Percentiles rank a stretch among this genome's conserved stretches.
Conservation (phyloP, 1,140 invertebrate species). For the Phortica variegata region DNA sequence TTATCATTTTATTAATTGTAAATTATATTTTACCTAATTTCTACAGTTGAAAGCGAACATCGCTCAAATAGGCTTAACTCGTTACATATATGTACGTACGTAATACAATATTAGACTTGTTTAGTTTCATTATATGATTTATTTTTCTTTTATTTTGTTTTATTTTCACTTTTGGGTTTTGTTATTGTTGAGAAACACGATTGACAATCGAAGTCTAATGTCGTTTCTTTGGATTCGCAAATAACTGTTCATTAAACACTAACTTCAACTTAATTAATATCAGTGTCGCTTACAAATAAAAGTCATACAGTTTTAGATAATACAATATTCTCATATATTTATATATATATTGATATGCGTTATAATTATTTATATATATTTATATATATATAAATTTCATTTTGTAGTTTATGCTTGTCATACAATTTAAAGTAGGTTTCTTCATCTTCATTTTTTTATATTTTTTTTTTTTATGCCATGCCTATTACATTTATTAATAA, state of each 20-base stretch:
- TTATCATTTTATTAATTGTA: constrained; percentile 29
- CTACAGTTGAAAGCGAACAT: constrained; percentile 56
- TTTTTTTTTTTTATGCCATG: constrained; percentile 21
- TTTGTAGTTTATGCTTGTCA: too few relatives aligned
- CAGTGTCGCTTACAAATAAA: constrained; percentile 43
- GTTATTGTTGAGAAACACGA: constrained; percentile 2
- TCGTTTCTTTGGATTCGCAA: neutral
- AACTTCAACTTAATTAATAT: constrained; percentile 50
- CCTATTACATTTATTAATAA: too few relatives aligned
- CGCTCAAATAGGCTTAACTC: constrained; percentile 46
- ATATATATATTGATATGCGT: constrained; percentile 38
- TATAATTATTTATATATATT: constrained; percentile 31
- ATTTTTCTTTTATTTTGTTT: constrained; percentile 16
- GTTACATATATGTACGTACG: constrained; percentile 22
- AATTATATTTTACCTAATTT: constrained; percentile 35
- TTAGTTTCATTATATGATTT: constrained; percentile 16
- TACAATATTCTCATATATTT: constrained; percentile 10
- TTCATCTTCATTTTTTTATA: constrained; percentile 12
- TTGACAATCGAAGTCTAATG: constrained; percentile 35
- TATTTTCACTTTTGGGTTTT: constrained; percentile 19
- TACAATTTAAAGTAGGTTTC: too few relatives aligned
- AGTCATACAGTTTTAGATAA: constrained; percentile 35
- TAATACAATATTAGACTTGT: constrained; percentile 24
- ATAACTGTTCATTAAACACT: too few relatives aligned
- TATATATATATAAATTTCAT: constrained; percentile 19